Conservation (phyloP, 1,140 invertebrate genomes). For the Thaumatotibia leucotreta region DNA sequence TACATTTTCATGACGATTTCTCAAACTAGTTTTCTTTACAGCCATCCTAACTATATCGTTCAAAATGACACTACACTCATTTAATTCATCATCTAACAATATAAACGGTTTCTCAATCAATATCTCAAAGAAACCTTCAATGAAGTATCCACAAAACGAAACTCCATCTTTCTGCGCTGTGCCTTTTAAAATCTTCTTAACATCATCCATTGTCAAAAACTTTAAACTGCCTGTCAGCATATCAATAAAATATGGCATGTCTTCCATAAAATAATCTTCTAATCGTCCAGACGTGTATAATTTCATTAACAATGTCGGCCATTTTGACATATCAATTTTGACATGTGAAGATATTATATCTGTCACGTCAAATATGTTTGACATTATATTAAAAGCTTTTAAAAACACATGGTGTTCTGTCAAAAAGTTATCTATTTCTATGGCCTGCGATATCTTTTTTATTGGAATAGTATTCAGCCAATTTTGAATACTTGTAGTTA, state of each 20-base stretch:
- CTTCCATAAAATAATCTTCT: neutral
- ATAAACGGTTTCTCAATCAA: conserved; percentile 16
- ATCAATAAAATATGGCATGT: conserved; percentile 14
- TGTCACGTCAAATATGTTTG: neutral
- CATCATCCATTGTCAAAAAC: neutral
- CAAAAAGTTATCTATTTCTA: neutral
- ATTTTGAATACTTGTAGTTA: neutral
- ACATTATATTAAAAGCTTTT: conserved; percentile 14
- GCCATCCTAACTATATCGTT: conserved; percentile 25
- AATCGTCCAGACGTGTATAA: neutral
- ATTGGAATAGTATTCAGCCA: neutral
- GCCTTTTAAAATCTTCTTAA: conserved; percentile 6
- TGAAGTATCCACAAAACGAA: conserved; percentile 17
- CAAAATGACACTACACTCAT: conserved; percentile 19
- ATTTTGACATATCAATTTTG: neutral
- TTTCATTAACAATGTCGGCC: neutral
- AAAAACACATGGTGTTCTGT: neutral
- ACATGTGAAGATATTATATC: neutral
- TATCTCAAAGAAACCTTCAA: neutral
- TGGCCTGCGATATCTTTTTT: neutral
- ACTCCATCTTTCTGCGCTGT: neutral
- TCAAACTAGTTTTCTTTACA: conserved; percentile 13
- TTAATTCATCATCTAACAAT: conserved; percentile 12
- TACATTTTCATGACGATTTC: neutral
- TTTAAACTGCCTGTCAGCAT: neutral